Evolutionary conservation across 2,113 vertebrate genomes (phyloP), one percentile per base, ranked within the genome.

Genomic region (Echinops telfairi): DNA sequence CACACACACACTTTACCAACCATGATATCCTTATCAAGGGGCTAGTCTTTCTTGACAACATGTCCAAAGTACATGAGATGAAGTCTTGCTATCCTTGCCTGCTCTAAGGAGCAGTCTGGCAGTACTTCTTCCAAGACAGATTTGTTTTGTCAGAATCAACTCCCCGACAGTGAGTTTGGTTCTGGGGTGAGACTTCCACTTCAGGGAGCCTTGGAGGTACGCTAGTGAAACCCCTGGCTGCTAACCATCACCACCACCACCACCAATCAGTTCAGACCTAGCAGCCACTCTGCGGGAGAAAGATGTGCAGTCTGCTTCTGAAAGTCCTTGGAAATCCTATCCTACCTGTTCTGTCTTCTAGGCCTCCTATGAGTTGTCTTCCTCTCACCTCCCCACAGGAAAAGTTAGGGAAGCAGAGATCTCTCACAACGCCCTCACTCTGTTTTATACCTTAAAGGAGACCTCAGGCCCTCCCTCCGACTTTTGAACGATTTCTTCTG

Each of bases 371-470:
- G 31, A 70, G 31, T 70, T 31, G 31, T 25, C 6, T 70, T 29
- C 29, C 66, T 15, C 15, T 14, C 31, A n/a, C 53, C 43, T 77
- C 78, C 38, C 86, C 71, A 70, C 58, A 86, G 75, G 53, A 78
- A 27, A 81, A 15, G 27, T 64, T 71, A 38, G 3, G 36, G 27
- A 36, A 22, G 22, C 29, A 90, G 64, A 66, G 53, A 38, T 82
- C 20, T 88, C 27, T 88, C 62, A 81, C 53, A 47, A 29, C 17
- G 20, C 27, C 23, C 2, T 2, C 47, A 14, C 43, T 91, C 20
- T 83, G 6, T n/a, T 33, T 33, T 79, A 40, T 91, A 68, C n/a
- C 33, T 83, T 57, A 68, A 33, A n/a, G 92, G 80, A 82, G 40
- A 86, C 16, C 29, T 57, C 12, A 1, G 71, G 7, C 66, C 31